These are phyloP conservation scores for Ibidorhyncha struthersii DNA, from an alignment of 2,113 vertebrate species.

Conservation along the genomic window DNA sequence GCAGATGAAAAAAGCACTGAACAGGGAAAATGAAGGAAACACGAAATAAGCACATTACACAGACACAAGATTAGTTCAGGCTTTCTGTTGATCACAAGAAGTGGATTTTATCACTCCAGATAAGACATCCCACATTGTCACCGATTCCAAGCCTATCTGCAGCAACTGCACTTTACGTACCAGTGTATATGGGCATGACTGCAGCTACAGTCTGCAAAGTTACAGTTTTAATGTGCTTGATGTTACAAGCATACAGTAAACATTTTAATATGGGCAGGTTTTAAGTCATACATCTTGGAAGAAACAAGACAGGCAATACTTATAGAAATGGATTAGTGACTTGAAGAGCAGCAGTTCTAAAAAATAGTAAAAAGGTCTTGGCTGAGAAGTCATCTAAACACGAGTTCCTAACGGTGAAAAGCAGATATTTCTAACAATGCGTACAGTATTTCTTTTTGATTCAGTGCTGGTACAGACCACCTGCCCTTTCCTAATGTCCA, in stretches of 20 bases:
- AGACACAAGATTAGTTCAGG: conserved; percentile 38
- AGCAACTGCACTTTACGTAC: not conserved
- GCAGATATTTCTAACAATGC: not conserved
- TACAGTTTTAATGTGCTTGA: not conserved
- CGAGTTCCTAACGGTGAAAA: not conserved
- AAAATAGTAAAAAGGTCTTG: not conserved
- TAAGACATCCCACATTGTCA: not conserved
- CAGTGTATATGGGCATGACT: not conserved
- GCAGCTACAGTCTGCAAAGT: not conserved
- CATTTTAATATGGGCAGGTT: not conserved
- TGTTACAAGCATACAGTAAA: not conserved
- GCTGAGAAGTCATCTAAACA: not conserved
- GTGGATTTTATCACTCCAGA: conserved; percentile 35
- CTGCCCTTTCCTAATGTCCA: not conserved
- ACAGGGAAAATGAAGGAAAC: conserved; percentile 24
- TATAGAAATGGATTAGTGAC: not conserved
- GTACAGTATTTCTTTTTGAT: not conserved
- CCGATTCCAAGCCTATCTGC: not conserved
- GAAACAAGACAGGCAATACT: not conserved
- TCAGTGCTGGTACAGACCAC: not conserved
- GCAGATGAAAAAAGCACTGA: conserved; percentile 36
- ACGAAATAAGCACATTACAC: conserved; percentile 47
- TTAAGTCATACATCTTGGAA: not conserved
- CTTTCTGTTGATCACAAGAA: conserved; percentile 18
- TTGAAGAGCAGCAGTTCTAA: not conserved